Percentiles rank a stretch among this genome's conserved stretches.
Evolutionary conservation across 2,113 vertebrate species (phyloP).

Genomic region (Albula glossodonta): DNA sequence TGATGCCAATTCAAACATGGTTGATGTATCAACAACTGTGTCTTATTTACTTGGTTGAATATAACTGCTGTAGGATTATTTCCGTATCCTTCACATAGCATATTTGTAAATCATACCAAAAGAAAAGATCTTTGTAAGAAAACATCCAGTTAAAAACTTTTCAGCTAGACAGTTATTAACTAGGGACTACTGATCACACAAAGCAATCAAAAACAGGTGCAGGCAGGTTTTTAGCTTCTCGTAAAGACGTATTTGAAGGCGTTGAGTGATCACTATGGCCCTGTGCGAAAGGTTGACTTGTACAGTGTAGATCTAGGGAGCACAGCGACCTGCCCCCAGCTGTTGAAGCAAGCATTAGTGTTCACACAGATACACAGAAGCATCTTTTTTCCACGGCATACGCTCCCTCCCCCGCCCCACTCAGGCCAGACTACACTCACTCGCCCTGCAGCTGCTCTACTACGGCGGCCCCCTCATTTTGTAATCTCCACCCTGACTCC

Average conservation of each 20-base stretch:
- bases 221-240: neutral
- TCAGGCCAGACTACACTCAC: neutral
- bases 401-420: neutral
- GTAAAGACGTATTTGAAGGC: no score
- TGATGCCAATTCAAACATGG: neutral
- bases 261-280: neutral
- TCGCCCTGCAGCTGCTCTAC: conserved; percentile 3
- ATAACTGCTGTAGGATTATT: neutral
- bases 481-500: neutral
- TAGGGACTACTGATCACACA: neutral
- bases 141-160: no score
- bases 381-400: no score
- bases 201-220: neutral
- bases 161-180: no score
- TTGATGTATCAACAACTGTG: neutral
- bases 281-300: neutral
- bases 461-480: conserved; percentile 30
- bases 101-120: neutral
- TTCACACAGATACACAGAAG: neutral
- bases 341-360: neutral
- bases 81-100: neutral
- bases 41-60: neutral
- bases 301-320: neutral
- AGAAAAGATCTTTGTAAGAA: neutral
- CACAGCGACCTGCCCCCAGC: neutral